These are phyloP conservation scores for Alectoris magna DNA, from an alignment of 2,797 vertebrate genomes.

Conservation along the genomic window DNA sequence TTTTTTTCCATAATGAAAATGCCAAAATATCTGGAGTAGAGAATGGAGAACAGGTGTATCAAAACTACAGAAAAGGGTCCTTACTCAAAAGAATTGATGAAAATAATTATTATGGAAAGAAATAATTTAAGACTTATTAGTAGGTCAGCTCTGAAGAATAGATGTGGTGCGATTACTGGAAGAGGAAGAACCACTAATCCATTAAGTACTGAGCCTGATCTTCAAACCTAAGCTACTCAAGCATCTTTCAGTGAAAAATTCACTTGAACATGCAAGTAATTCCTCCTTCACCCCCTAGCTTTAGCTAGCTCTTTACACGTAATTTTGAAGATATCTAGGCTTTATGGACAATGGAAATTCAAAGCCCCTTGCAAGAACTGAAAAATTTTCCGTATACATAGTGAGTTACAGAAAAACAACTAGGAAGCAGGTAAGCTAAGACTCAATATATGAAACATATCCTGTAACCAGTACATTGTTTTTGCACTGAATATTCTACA, in stretches of 20 bases:
- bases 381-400: not conserved
- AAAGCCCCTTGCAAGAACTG: not conserved
- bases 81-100: not conserved
- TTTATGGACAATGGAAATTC: not conserved
- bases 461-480: not conserved
- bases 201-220: not conserved
- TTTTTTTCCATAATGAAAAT: not conserved
- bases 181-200: not conserved
- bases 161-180: not conserved
- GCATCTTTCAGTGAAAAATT: not conserved
- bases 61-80: not conserved
- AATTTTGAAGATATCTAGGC: not conserved
- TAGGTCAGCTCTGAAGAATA: not conserved
- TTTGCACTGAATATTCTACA: not conserved
- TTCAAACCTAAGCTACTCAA: not conserved
- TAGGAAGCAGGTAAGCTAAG: not conserved
- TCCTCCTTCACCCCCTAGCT: not conserved
- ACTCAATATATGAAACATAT: not conserved
- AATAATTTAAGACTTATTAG: not conserved
- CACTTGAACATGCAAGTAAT: not conserved
- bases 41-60: not conserved
- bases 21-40: not conserved
- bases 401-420: not conserved
- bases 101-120: not conserved
- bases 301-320: not conserved